phyloP scores from a whole-genome alignment of 2,113 vertebrate species.

The Silurus meridionalis region DNA sequence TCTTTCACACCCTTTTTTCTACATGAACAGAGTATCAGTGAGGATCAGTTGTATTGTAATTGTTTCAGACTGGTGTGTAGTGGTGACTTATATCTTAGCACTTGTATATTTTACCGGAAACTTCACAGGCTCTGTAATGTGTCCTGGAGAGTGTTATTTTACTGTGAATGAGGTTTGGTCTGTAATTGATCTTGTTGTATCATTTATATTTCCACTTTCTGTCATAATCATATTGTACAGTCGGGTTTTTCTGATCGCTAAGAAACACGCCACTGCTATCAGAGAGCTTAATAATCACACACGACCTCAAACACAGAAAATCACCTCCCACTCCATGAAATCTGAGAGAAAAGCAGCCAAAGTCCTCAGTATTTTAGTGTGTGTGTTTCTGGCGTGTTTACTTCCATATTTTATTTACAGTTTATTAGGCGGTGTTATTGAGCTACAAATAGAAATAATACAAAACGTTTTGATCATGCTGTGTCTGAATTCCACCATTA shows the following conservation, averaged over 20 bases:
- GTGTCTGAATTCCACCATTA: slow-evolving; percentile 49
- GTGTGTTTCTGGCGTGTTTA: not conserved
- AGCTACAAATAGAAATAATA: not conserved
- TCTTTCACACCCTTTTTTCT: slow-evolving; percentile 44
- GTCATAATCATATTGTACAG: too few relatives aligned
- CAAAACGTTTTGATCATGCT: not conserved
- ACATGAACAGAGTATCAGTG: slow-evolving; percentile 29
- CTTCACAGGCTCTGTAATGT: slow-evolving; percentile 33
- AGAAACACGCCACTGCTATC: not conserved
- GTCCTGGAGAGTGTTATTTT: not conserved
- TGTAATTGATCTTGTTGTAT: too few relatives aligned
- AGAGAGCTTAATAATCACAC: not conserved
- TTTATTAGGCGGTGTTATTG: not conserved
- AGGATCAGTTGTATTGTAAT: not conserved
- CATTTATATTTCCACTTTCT: too few relatives aligned
- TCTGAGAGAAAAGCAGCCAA: too few relatives aligned
- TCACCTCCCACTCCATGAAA: too few relatives aligned
- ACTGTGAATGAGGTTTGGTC: too few relatives aligned
- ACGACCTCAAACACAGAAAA: too few relatives aligned
- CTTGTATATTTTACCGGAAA: slow-evolving; percentile 29
- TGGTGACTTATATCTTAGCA: slow-evolving; percentile 15
- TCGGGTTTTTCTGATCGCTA: too few relatives aligned
- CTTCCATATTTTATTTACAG: too few relatives aligned
- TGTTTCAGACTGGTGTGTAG: not conserved
- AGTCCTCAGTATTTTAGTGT: not conserved